A percentile compares a stretch with the other conserved stretches of the same genome.
phyloP scores from a whole-genome alignment of 1,140 invertebrate species.

The Trichonephila inaurata region DNA sequence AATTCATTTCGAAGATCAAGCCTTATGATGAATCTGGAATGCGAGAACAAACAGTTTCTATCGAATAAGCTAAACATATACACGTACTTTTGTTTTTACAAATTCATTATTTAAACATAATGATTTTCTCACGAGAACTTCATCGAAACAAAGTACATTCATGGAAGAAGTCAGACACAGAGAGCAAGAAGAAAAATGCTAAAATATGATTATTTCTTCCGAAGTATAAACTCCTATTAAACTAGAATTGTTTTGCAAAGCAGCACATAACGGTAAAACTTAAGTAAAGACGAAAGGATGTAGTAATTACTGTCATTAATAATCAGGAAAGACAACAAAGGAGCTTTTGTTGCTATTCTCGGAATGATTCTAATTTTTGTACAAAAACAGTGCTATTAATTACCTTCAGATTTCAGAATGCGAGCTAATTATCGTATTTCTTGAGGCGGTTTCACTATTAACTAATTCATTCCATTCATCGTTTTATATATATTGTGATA shows the following conservation, averaged over 20 bases:
- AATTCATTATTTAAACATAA: too few species aligned
- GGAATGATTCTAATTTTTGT: neutral
- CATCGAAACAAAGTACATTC: too few species aligned
- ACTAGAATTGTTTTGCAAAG: neutral
- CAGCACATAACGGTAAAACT: neutral
- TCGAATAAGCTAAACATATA: too few species aligned
- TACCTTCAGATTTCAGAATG: neutral
- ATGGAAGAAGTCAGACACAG: too few species aligned
- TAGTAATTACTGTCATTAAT: neutral
- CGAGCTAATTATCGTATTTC: conserved; percentile 11
- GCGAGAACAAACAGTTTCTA: too few species aligned
- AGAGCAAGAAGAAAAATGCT: too few species aligned
- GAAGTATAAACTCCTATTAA: neutral
- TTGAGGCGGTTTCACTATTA: conserved; percentile 4
- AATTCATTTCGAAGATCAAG: too few species aligned
- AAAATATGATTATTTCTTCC: neutral
- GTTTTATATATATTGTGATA: neutral
- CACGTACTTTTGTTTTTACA: too few species aligned
- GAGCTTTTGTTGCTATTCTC: neutral
- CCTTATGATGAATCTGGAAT: too few species aligned
- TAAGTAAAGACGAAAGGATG: neutral
- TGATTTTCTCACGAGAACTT: too few species aligned
- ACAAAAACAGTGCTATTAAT: neutral
- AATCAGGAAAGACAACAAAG: neutral
- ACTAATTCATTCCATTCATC: neutral